phyloP scores from a whole-genome alignment of 2,888 invertebrate species.

The Glaucopsyche alexis region DNA sequence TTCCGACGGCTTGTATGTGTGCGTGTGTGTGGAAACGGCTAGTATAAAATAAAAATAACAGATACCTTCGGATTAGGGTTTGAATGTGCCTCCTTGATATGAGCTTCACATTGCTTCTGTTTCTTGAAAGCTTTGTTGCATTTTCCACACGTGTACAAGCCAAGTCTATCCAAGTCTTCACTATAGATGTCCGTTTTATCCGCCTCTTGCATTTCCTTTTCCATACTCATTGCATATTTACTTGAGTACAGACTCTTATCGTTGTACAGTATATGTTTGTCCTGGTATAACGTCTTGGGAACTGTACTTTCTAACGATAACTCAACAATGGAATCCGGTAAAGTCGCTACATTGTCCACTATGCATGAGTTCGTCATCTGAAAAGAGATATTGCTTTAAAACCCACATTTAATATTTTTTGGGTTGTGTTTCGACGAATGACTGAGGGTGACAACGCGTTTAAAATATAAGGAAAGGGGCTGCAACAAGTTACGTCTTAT shows the following conservation, averaged over 20 bases:
- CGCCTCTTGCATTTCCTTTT: slow-evolving; percentile 52
- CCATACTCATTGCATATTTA: slow-evolving; percentile 65
- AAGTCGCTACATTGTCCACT: slow-evolving; percentile 65
- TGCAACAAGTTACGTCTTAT: too few relatives aligned
- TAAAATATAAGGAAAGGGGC: too few relatives aligned
- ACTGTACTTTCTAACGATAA: slow-evolving; percentile 68
- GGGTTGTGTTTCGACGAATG: too few relatives aligned
- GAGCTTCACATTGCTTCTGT: slow-evolving; percentile 82
- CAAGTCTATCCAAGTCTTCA: slow-evolving; percentile 58
- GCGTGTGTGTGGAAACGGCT: too few relatives aligned
- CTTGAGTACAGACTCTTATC: slow-evolving; percentile 62
- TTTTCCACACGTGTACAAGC: slow-evolving; percentile 62
- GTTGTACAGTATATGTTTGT: slow-evolving; percentile 66
- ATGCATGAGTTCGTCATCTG: slow-evolving; percentile 73
- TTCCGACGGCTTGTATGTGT: too few relatives aligned
- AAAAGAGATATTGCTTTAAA: slow-evolving; percentile 29
- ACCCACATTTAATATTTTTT: too few relatives aligned
- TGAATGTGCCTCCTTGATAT: slow-evolving; percentile 80
- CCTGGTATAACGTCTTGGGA: slow-evolving; percentile 71
- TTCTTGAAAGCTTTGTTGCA: slow-evolving; percentile 81
- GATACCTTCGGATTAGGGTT: slow-evolving; percentile 53
- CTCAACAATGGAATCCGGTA: slow-evolving; percentile 74
- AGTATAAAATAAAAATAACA: too few relatives aligned
- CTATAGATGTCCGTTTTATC: slow-evolving; percentile 59
- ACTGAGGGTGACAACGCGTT: too few relatives aligned